Evolutionary conservation across 2,888 invertebrate genomes (phyloP), one percentile per base, ranked within the genome.

Genomic region (Philonicus albiceps): DNA sequence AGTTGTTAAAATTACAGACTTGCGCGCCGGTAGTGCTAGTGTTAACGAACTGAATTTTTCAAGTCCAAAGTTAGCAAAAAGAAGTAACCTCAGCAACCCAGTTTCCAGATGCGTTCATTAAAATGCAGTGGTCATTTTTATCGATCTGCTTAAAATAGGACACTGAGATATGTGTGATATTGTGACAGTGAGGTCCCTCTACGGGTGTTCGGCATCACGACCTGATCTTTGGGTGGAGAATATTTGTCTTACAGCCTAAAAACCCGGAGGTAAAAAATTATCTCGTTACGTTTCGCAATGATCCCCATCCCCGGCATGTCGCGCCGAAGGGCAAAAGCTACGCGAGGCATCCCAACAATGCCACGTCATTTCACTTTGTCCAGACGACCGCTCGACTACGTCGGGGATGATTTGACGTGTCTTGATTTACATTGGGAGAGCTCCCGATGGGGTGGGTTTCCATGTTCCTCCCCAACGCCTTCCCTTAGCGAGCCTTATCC

Each of bases 361-460:
- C 55, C 80, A 80, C 80, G 80, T 80, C 49, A n/a, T 80, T 80
- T 80, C 80, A 80, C 80, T 80, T 53, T 80, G 80, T 53, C 80
- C 13, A 80, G 80, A 80, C 64, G 64, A 49, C 64, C 64, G 64
- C 64, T 22, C 80, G 27, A 53, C 53, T 53, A 16, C 13, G 30
- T n/a, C n/a, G 80, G 37, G 53, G 27, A 53, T 30, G 27, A 53
- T 80, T 80, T 53, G 80, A 43, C 49, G 53, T 34, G 27, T 53
- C 80, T 80, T 80, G 80, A 49, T 80, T 80, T 80, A 53, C 80
- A 49, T 49, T 13, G 43, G 16, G 49, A 80, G 27, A 11, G 53
- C 3, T 30, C 37, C 22, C 53, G 22, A 37, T 80, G 49, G 49
- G n/a, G 27, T n/a, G 80, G 31, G 16, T 2, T n/a, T 3, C 40